Percentiles rank a stretch among this genome's conserved stretches.
These are phyloP conservation scores for Emesis furor DNA, from an alignment of 2,888 invertebrate species.

Conservation along the genomic window DNA sequence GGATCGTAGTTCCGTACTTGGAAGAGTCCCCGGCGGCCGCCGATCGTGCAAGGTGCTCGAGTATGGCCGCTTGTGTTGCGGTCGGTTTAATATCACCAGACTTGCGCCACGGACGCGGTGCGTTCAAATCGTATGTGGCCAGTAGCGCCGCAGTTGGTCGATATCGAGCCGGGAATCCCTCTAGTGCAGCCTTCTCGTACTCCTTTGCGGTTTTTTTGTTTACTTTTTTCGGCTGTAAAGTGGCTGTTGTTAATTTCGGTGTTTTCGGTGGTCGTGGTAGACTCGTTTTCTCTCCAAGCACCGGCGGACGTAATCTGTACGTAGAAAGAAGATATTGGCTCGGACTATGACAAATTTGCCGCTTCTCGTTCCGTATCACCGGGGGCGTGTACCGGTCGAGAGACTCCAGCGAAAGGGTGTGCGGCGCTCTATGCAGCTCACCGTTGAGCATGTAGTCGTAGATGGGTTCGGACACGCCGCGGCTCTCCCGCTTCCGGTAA, in stretches of 20 bases:
- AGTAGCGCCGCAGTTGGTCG: background rate
- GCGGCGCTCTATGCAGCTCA: background rate
- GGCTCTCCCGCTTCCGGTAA: background rate
- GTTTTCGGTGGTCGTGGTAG: background rate
- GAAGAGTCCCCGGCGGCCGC: background rate
- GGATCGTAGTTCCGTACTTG: background rate
- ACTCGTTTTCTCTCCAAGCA: background rate
- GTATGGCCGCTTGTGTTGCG: constrained; percentile 43
- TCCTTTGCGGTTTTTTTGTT: background rate
- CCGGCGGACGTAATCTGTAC: background rate
- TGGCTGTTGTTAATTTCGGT: background rate
- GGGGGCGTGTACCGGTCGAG: constrained; percentile 4
- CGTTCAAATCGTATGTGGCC: background rate
- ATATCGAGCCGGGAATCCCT: constrained; percentile 15
- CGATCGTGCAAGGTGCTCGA: constrained; percentile 8
- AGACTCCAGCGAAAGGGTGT: constrained; percentile 4
- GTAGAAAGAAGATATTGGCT: background rate
- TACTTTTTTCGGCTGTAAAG: background rate
- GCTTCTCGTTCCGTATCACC: background rate
- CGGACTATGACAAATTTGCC: background rate
- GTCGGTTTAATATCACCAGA: constrained; percentile 29
- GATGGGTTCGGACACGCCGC: background rate
- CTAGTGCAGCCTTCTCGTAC: background rate
- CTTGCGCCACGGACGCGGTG: background rate
- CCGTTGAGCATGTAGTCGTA: background rate